These are phyloP conservation scores for Acanthosepion lycidas DNA, from an alignment of 2,888 invertebrate species.

Conservation along the genomic window DNA sequence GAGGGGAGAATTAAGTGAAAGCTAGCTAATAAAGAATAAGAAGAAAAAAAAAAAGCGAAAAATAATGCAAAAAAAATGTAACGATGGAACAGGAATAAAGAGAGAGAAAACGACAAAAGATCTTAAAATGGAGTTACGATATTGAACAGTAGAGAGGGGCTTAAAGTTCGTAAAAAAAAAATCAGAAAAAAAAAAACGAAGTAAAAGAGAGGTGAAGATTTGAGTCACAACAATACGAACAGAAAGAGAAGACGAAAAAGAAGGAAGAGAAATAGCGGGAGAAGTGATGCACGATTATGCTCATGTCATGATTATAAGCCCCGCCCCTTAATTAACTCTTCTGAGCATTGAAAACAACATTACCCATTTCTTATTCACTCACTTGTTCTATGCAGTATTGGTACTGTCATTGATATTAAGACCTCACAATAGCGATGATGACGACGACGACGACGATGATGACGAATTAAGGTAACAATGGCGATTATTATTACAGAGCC, in stretches of 20 bases:
- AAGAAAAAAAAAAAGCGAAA: background rate
- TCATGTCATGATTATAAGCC: background rate
- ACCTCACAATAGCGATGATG: background rate
- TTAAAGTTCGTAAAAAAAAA: background rate
- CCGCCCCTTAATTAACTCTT: slow-evolving; percentile 33
- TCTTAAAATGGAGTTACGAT: slow-evolving; percentile 17
- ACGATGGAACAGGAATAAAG: background rate
- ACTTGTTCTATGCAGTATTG: background rate
- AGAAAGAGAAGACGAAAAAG: background rate
- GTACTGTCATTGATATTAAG: background rate
- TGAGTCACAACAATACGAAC: background rate
- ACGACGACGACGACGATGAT: background rate
- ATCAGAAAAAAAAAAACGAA: background rate
- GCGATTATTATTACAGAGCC: background rate
- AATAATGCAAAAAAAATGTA: background rate
- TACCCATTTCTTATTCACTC: background rate
- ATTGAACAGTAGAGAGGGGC: background rate
- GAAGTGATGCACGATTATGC: background rate
- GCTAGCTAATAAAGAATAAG: background rate
- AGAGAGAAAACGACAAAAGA: background rate
- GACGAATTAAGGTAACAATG: background rate
- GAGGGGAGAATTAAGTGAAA: background rate
- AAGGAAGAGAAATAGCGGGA: no score
- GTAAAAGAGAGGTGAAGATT: background rate
- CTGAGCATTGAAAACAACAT: background rate